A percentile compares a stretch with the other conserved stretches of the same genome.
These are phyloP conservation scores for Apogon talboti DNA, from an alignment of 2,797 vertebrate species.

Conservation along the genomic window DNA sequence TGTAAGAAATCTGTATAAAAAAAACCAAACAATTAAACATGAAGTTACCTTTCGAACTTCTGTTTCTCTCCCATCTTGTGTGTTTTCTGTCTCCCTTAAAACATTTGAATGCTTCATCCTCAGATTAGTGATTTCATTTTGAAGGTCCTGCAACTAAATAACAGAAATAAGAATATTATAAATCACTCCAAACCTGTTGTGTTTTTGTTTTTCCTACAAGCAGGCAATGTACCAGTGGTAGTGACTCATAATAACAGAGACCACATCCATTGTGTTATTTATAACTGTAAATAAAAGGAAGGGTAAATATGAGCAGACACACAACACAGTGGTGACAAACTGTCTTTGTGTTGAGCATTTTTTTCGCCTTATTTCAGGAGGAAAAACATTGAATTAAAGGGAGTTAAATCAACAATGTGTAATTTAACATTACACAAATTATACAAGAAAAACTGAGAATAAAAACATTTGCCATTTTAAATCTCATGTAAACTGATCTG, in stretches of 20 bases:
- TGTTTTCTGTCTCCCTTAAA: constrained; percentile 74
- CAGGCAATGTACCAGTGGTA: not conserved
- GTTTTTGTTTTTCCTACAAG: not conserved
- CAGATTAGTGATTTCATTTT: constrained; percentile 78
- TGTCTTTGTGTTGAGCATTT: not conserved
- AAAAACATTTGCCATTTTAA: too few relatives aligned
- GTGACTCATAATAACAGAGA: constrained; percentile 4
- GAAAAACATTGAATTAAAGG: not conserved
- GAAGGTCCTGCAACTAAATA: constrained; percentile 81
- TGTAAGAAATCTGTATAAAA: not conserved
- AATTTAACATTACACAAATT: too few relatives aligned
- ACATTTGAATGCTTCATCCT: constrained; percentile 77
- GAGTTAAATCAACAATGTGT: not conserved
- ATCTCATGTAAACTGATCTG: too few relatives aligned
- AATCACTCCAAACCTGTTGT: not conserved
- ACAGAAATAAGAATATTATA: constrained; percentile 6
- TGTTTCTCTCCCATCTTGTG: constrained; percentile 70
- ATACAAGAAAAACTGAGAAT: too few relatives aligned
- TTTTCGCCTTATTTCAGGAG: not conserved
- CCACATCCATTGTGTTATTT: not conserved
- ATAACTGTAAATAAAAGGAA: not conserved
- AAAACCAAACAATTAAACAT: not conserved
- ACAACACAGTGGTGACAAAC: not conserved
- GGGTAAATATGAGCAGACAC: not conserved
- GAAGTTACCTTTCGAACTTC: constrained; percentile 79